These are phyloP conservation scores for Alitta virens DNA, from an alignment of 2,888 invertebrate genomes.

Conservation along the genomic window DNA sequence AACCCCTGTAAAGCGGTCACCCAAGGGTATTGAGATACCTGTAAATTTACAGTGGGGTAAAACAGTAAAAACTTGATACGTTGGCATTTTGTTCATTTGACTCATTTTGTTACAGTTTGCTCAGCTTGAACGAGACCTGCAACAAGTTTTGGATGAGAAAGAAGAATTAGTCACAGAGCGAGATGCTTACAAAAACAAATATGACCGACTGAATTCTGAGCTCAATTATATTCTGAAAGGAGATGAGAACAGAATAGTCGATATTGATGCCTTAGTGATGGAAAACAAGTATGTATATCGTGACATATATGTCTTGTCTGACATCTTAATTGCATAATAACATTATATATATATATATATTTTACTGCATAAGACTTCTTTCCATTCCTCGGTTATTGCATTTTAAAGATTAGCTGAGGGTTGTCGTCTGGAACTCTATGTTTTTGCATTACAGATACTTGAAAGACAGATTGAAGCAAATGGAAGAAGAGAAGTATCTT, in stretches of 20 bases:
- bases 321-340: too few species aligned
- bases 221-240: conserved; percentile 69
- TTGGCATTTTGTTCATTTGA: neutral
- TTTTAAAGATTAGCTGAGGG: too few species aligned
- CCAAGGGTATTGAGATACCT: too few species aligned
- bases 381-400: too few species aligned
- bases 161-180: conserved; percentile 78
- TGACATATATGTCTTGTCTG: too few species aligned
- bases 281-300: conserved; percentile 71
- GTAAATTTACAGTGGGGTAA: too few species aligned
- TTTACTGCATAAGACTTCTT: neutral
- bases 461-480: conserved; percentile 75
- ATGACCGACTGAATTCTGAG: conserved; percentile 78
- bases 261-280: conserved; percentile 75
- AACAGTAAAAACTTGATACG: too few species aligned
- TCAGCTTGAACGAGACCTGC: conserved; percentile 74
- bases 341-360: neutral
- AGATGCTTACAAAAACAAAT: conserved; percentile 80
- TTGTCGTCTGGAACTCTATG: too few species aligned
- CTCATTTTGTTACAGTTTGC: conserved; percentile 61
- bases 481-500: conserved; percentile 76
- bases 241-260: conserved; percentile 64
- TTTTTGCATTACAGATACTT: conserved; percentile 58
- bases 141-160: conserved; percentile 79
- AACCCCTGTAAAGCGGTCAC: too few species aligned